Evolutionary conservation across 2,113 vertebrate species (phyloP).

Genomic region (Shinisaurus crocodilurus): DNA sequence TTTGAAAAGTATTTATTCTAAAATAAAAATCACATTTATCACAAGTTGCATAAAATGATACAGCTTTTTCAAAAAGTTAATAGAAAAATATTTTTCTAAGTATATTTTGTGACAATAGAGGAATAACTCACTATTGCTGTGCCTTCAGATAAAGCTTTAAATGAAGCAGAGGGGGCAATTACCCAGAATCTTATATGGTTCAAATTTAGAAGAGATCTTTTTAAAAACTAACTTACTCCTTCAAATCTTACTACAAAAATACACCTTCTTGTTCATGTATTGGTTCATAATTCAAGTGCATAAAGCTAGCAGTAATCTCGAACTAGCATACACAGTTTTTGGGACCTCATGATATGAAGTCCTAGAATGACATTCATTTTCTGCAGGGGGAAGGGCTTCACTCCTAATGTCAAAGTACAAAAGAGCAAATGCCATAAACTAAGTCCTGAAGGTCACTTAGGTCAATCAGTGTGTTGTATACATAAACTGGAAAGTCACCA

Average conservation of each 20-base stretch:
- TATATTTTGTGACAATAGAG: constrained; percentile 73
- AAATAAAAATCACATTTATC: constrained; percentile 85
- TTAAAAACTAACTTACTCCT: constrained; percentile 53
- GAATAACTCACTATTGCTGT: constrained; percentile 75
- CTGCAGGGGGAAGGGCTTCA: constrained; percentile 38
- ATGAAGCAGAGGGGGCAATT: constrained; percentile 52
- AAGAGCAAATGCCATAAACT: constrained; percentile 25
- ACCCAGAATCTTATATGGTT: constrained; percentile 67
- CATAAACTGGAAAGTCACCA: constrained; percentile 14
- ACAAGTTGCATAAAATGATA: constrained; percentile 84
- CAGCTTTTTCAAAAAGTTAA: constrained; percentile 80
- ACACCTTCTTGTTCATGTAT: constrained; percentile 11
- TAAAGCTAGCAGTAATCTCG: constrained; percentile 18
- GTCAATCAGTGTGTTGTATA: constrained; percentile 45
- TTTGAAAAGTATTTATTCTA: constrained; percentile 75
- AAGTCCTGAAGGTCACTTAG: constrained; percentile 70
- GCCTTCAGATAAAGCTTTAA: constrained; percentile 80
- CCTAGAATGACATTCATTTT: constrained; percentile 8
- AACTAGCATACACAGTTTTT: not conserved
- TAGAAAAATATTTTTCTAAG: constrained; percentile 80
- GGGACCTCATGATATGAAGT: not conserved
- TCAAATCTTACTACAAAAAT: constrained; percentile 50
- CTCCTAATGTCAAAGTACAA: constrained; percentile 35
- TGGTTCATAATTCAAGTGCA: constrained; percentile 30
- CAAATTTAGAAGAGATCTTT: constrained; percentile 40